Evolutionary conservation across 2,113 vertebrate species (phyloP).

Genomic region (Trichechus manatus): DNA sequence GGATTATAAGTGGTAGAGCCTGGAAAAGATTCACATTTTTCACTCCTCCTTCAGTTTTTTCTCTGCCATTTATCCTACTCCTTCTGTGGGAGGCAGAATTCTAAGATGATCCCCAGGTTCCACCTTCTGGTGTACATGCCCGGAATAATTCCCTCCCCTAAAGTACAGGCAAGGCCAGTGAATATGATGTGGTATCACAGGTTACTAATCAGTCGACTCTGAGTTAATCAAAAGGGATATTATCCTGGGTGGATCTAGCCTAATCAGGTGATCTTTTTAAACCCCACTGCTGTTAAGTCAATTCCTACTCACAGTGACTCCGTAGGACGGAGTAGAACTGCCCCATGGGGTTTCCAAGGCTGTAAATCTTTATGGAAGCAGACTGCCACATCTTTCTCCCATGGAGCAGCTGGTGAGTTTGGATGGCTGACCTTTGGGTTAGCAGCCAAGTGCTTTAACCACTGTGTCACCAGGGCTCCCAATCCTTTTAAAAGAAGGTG

Average conservation of each 20-base stretch:
- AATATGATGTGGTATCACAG: not conserved
- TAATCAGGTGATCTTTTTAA: not conserved
- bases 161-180: not conserved
- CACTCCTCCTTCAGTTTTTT: not conserved
- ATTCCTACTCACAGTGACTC: no score
- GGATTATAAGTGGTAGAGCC: not conserved
- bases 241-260: not conserved
- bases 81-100: not conserved
- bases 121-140: fast-evolving
- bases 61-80: not conserved
- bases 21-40: not conserved
- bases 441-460: no score
- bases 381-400: no score
- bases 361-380: no score
- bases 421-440: no score
- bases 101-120: not conserved
- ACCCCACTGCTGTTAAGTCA: no score
- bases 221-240: not conserved
- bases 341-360: no score
- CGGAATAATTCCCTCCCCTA: not conserved
- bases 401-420: no score
- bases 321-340: no score
- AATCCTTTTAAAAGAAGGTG: not conserved
- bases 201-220: not conserved
- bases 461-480: no score